Evolutionary conservation across 1,140 invertebrate genomes (phyloP).

Genomic region (Trissolcus basalis): DNA sequence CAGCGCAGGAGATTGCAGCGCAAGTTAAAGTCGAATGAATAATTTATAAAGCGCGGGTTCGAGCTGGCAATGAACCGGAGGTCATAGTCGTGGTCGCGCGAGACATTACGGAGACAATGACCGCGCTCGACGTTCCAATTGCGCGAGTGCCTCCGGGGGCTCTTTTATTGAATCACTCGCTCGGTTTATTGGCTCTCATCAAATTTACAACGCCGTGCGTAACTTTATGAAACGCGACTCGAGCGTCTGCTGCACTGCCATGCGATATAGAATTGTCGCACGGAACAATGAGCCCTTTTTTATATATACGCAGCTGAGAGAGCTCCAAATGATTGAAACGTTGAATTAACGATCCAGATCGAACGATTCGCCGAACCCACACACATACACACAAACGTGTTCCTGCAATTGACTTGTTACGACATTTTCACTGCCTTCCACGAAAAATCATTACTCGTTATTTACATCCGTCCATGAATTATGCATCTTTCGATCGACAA

Average conservation of each 20-base stretch:
- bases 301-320: neutral
- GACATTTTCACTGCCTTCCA: neutral
- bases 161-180: constrained; percentile 24
- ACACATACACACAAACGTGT: neutral
- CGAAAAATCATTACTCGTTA: too few relatives aligned
- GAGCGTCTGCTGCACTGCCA: neutral
- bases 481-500: too few relatives aligned
- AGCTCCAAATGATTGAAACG: neutral
- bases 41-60: constrained; percentile 19
- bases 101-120: constrained; percentile 44
- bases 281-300: constrained; percentile 1
- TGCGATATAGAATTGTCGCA: neutral
- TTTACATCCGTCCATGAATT: too few relatives aligned
- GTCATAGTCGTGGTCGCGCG: constrained; percentile 31
- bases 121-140: constrained; percentile 34
- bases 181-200: neutral
- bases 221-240: constrained; percentile 9
- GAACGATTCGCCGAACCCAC: neutral
- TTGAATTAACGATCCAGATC: neutral
- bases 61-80: constrained; percentile 30
- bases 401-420: neutral
- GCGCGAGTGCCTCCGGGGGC: neutral
- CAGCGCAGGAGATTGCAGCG: constrained; percentile 9
- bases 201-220: constrained; percentile 15
- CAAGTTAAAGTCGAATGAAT: constrained; percentile 23